phyloP scores from a whole-genome alignment of 2,797 vertebrate species.

The Clarias pachynema region DNA sequence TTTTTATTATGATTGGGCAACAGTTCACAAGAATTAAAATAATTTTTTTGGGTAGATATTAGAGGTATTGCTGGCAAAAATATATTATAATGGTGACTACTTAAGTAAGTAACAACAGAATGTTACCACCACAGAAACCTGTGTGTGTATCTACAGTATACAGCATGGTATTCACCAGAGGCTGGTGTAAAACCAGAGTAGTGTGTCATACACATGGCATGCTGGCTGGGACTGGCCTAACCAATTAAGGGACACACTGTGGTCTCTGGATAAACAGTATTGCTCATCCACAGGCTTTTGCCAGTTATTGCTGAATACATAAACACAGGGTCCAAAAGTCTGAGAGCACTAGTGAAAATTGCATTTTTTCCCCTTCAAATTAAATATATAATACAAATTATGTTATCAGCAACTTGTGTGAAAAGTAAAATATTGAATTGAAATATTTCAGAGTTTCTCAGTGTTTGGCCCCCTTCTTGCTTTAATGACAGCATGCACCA shows the following conservation, averaged over 20 bases:
- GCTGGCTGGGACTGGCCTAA: neutral
- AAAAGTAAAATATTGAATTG: neutral
- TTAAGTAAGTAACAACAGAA: neutral
- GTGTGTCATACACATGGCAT: neutral
- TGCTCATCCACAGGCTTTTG: neutral
- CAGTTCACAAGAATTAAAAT: neutral
- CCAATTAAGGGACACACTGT: neutral
- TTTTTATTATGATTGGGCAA: neutral
- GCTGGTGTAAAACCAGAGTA: neutral
- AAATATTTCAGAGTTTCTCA: neutral
- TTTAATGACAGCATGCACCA: neutral
- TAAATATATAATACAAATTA: neutral
- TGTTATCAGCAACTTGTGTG: neutral
- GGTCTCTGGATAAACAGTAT: neutral
- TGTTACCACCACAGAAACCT: neutral
- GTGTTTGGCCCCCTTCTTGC: neutral
- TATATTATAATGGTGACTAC: neutral
- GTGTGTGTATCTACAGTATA: neutral
- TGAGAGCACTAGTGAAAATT: neutral
- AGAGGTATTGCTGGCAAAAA: neutral
- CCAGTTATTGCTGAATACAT: slow-evolving; percentile 2
- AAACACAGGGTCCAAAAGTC: neutral
- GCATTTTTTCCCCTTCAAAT: neutral
- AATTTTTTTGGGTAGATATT: neutral
- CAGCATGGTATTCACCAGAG: neutral